These are phyloP conservation scores for Lepidurus arcticus DNA, from an alignment of 1,140 invertebrate species.

Conservation along the genomic window DNA sequence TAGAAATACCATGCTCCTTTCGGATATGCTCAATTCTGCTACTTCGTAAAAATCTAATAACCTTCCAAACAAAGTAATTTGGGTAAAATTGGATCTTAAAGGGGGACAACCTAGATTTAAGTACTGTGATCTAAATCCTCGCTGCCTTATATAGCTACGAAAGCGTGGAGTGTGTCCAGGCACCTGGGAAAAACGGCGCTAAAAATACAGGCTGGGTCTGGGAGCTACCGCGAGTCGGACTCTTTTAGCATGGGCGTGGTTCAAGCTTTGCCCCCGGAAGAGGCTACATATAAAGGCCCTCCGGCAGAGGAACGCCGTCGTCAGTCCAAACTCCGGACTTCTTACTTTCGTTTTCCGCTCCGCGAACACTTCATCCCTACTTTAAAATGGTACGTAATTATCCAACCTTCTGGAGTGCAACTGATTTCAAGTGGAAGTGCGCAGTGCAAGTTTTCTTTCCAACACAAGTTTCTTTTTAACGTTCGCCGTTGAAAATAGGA, in stretches of 20 bases:
- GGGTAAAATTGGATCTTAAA: too few species aligned
- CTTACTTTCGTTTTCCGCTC: slow-evolving; percentile 13
- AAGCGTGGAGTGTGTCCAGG: not conserved
- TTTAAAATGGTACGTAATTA: not conserved
- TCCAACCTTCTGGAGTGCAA: not conserved
- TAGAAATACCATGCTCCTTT: not conserved
- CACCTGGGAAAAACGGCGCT: not conserved
- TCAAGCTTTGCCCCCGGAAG: not conserved
- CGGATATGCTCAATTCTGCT: not conserved
- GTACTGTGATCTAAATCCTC: not conserved
- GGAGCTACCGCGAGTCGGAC: not conserved
- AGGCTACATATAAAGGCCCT: not conserved
- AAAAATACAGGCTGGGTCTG: not conserved
- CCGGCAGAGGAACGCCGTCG: not conserved
- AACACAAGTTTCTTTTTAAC: too few species aligned
- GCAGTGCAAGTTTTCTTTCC: too few species aligned
- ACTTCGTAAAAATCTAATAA: not conserved
- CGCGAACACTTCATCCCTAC: not conserved
- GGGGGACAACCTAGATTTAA: not conserved
- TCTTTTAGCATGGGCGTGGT: not conserved
- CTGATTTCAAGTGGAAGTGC: not conserved
- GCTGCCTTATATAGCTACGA: slow-evolving; percentile 35
- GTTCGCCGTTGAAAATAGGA: too few species aligned
- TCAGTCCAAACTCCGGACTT: slow-evolving; percentile 5
- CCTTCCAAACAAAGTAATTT: too few species aligned